Conservation (phyloP, 2,888 invertebrate species). For the Alentia gelatinosa region DNA sequence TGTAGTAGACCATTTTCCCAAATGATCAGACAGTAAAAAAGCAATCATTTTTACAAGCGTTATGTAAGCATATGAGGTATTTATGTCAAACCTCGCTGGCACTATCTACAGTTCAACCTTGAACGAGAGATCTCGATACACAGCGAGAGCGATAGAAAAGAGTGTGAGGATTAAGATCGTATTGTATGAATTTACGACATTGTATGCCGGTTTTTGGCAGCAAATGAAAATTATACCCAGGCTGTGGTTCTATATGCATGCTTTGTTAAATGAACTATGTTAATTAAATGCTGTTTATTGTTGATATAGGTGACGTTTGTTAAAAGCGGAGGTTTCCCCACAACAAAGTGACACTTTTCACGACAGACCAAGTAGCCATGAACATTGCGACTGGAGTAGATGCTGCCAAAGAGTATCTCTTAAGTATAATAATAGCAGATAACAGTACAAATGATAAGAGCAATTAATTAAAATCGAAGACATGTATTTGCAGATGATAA, state of each 20-base stretch:
- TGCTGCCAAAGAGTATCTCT: background rate
- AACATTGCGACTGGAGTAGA: background rate
- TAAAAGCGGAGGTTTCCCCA: background rate
- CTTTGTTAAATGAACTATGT: constrained; percentile 30
- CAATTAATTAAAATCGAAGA: too few relatives aligned
- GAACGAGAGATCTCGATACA: background rate
- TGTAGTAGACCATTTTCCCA: background rate
- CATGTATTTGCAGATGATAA: too few relatives aligned
- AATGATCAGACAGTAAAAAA: constrained; percentile 3
- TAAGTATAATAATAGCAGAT: background rate
- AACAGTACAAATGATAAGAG: background rate
- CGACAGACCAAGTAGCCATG: background rate
- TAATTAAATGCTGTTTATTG: constrained; percentile 22
- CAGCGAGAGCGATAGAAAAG: background rate
- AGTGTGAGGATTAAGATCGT: constrained; percentile 1
- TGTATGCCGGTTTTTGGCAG: constrained; percentile 45
- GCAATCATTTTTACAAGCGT: constrained; percentile 31
- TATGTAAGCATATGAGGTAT: background rate
- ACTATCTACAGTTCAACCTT: background rate
- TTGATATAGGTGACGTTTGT: constrained; percentile 29
- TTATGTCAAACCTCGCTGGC: background rate
- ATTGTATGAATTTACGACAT: constrained; percentile 35
- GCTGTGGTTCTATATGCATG: constrained; percentile 43
- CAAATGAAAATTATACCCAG: constrained; percentile 39
- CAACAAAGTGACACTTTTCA: background rate